Evolutionary conservation across 2,888 invertebrate genomes (phyloP).

Genomic region (Ecliptopera silaceata): DNA sequence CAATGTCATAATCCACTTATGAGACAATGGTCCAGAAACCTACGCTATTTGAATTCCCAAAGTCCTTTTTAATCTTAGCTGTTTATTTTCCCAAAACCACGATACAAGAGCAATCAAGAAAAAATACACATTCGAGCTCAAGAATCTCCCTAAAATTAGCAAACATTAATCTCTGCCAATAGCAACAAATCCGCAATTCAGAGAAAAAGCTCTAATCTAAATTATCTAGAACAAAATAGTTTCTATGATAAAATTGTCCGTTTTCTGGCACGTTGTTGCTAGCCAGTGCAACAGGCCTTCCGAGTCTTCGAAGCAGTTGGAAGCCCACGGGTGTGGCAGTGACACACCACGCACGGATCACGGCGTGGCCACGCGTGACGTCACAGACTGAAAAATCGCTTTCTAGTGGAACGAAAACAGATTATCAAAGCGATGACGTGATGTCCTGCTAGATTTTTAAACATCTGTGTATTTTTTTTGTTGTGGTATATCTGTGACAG

Average conservation of each 20-base stretch:
- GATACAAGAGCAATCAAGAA: neutral
- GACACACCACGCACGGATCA: slow-evolving; percentile 35
- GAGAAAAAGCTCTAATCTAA: neutral
- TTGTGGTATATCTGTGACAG: too few species aligned
- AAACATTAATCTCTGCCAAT: neutral
- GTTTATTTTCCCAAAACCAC: too few species aligned
- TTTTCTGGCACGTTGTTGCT: neutral
- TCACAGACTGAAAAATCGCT: slow-evolving; percentile 34
- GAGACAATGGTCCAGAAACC: too few species aligned
- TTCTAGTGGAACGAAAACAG: slow-evolving; percentile 27
- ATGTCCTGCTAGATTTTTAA: neutral
- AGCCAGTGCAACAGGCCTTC: slow-evolving; percentile 6
- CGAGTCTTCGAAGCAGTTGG: neutral
- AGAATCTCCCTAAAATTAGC: too few species aligned
- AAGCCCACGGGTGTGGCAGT: slow-evolving; percentile 24
- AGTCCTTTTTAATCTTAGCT: too few species aligned
- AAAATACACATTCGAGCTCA: too few species aligned
- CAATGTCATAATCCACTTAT: neutral
- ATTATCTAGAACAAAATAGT: neutral
- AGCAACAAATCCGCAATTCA: neutral
- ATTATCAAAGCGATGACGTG: neutral
- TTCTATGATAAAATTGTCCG: neutral
- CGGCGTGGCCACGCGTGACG: slow-evolving; percentile 43
- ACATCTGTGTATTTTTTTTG: neutral
- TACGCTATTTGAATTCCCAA: too few species aligned